These are phyloP conservation scores for Piscicola geometra DNA, from an alignment of 2,888 invertebrate species.

Conservation along the genomic window DNA sequence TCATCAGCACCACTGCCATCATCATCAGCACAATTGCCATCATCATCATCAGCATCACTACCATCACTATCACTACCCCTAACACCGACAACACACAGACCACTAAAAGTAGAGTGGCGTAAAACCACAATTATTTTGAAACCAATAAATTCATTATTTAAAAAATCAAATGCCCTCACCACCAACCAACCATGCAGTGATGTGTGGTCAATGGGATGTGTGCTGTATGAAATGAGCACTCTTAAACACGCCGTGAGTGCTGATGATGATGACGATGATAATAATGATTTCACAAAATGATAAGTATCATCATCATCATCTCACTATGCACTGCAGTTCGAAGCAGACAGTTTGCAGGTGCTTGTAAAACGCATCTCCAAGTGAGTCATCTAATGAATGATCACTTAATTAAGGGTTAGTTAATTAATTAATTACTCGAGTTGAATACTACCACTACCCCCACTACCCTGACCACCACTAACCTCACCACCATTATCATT, in stretches of 20 bases:
- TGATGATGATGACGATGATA: conserved; percentile 29
- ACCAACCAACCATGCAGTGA: conserved; percentile 54
- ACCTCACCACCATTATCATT: too few species aligned
- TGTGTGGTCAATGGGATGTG: conserved; percentile 60
- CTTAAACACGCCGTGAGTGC: conserved; percentile 58
- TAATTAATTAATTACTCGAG: too few species aligned
- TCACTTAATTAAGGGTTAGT: too few species aligned
- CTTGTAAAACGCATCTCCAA: neutral
- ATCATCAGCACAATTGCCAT: neutral
- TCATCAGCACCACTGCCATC: neutral
- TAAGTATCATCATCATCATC: too few species aligned
- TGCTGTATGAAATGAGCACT: conserved; percentile 58
- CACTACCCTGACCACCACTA: too few species aligned
- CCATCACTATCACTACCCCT: too few species aligned
- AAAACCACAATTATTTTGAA: too few species aligned
- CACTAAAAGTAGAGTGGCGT: neutral
- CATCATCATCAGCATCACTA: neutral
- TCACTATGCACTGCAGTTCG: neutral
- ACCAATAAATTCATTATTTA: too few species aligned
- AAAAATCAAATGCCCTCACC: too few species aligned
- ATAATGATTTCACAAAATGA: conserved; percentile 2
- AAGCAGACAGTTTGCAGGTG: neutral
- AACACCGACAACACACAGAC: neutral
- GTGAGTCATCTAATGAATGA: too few species aligned
- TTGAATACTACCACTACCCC: too few species aligned